Evolutionary conservation across 2,888 invertebrate species (phyloP), one percentile per base, ranked within the genome.

Genomic region (Drosophila tripunctata): DNA sequence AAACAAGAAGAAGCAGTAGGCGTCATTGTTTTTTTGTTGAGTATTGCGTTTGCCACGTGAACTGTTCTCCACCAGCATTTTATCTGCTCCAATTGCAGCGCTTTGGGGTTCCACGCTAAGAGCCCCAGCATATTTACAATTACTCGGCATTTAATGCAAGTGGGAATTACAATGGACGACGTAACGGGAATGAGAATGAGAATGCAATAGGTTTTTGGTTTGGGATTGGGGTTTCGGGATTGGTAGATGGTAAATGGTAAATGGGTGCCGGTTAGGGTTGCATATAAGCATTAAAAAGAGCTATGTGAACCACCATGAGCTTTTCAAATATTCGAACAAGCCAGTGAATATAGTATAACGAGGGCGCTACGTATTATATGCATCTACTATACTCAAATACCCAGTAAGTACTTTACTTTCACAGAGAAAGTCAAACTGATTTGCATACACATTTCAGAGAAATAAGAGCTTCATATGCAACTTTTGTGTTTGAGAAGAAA

Each of bases 1-100:
- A 41, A 14, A 2, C 12, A 4, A 12, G 4, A 41, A 24, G 21
- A 30, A 40, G 31, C 43, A 56, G 40, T 17, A 35, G 8, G 14
- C 41, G 7, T 43, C 41, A 40, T 56, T 56, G 30, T 47, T n/a
- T 24, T 27, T 6, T 27, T 14, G n/a, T 24, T 55, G 40, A 47
- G 50, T 40, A 48, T 44, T 54, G 50, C 67, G 27, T 61, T 71
- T 71, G 61, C 80, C 78, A 79, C 31, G 63, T 75, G 65, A 76
- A 77, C 69, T 79, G 47, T 60, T 61, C 62, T 38, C 47, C 58
- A 54, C 51, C 61, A 77, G 75, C 77, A 80, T 78, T 82, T 85
- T 75, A 71, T 85, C 73, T 85, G 86, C 86, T 80, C 83, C 86
- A 85, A 70, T 83, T 83, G 86, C 83, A 83, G 41, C 65, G 58